A percentile compares a stretch with the other conserved stretches of the same genome.
Conservation (phyloP, 2,797 vertebrate species). For the Okamejei kenojei region DNA sequence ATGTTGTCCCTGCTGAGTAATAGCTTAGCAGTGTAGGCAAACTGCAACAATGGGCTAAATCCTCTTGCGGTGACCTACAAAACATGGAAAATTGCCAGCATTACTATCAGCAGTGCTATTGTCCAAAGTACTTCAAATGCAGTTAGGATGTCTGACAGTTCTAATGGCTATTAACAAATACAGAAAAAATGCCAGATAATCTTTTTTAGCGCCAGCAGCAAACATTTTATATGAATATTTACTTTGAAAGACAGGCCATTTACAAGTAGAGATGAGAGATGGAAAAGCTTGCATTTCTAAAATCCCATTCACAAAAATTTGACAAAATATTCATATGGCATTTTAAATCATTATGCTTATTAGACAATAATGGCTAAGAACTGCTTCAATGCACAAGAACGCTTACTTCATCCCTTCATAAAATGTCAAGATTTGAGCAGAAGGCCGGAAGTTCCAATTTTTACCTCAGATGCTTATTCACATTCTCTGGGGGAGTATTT, state of each 20-base stretch:
- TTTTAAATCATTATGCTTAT: neutral
- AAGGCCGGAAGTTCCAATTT: neutral
- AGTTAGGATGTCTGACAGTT: conserved; percentile 62
- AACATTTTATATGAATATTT: conserved; percentile 44
- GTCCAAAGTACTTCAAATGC: conserved; percentile 58
- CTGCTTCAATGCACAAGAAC: neutral
- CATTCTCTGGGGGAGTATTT: neutral
- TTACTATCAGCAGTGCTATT: conserved; percentile 71
- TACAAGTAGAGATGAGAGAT: neutral
- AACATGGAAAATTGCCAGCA: conserved; percentile 65
- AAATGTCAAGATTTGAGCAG: neutral
- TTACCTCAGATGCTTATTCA: neutral
- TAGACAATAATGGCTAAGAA: neutral
- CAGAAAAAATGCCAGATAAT: conserved; percentile 57
- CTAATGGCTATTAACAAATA: conserved; percentile 60
- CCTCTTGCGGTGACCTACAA: conserved; percentile 95
- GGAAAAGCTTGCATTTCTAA: neutral
- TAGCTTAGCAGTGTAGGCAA: conserved; percentile 98
- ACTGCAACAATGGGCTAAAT: conserved; percentile 97
- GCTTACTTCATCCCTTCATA: neutral
- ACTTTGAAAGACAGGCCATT: neutral
- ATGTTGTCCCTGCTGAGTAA: conserved; percentile 98
- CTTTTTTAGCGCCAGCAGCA: conserved; percentile 54
- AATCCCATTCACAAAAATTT: neutral
- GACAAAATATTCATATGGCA: neutral